A percentile compares a stretch with the other conserved stretches of the same genome.
Conservation (phyloP, 2,888 invertebrate genomes). For the Leptopilina myrica region DNA sequence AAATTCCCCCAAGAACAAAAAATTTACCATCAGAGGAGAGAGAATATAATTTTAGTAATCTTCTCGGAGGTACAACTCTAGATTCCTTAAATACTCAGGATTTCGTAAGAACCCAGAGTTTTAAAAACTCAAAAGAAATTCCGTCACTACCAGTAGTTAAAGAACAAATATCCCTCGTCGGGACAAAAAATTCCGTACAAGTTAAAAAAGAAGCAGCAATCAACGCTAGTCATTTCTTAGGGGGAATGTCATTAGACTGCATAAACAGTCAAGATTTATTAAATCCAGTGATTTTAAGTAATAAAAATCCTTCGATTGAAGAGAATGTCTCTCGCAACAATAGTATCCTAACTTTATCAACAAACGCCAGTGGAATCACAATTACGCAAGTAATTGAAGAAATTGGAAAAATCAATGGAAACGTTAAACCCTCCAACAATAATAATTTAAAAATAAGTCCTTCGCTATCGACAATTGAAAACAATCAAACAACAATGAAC, state of each 20-base stretch:
- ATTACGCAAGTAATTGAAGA: constrained; percentile 53
- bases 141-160: too few relatives aligned
- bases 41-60: constrained; percentile 30
- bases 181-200: not conserved
- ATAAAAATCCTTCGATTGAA: not conserved
- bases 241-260: not conserved
- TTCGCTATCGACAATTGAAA: not conserved
- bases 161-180: too few relatives aligned
- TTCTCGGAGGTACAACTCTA: not conserved
- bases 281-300: not conserved
- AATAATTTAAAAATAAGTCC: not conserved
- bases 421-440: not conserved
- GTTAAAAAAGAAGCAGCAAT: not conserved
- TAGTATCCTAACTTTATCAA: not conserved
- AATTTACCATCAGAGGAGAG: not conserved
- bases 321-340: not conserved
- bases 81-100: not conserved
- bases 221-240: constrained; percentile 13
- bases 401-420: constrained; percentile 46
- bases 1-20: not conserved
- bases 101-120: not conserved
- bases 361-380: constrained; percentile 34
- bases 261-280: not conserved
- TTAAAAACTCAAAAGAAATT: too few relatives aligned
- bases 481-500: not conserved